Evolutionary conservation across 2,113 vertebrate species (phyloP).

Genomic region (Gavia stellata): DNA sequence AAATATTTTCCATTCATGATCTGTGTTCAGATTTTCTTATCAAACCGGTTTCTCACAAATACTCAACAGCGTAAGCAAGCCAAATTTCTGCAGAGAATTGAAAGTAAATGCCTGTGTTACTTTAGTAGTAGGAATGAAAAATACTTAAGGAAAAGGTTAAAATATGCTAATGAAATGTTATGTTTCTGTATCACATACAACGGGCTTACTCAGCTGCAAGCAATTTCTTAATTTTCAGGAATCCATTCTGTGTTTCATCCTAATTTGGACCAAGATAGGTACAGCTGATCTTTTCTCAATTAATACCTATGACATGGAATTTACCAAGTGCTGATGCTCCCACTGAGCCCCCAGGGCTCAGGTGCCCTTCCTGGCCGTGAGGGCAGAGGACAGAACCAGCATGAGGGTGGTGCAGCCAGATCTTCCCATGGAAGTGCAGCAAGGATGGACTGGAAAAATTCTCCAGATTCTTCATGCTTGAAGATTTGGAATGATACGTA

Average conservation of each 20-base stretch:
- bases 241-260: not conserved
- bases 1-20: constrained; percentile 2
- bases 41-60: not conserved
- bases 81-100: constrained; percentile 27
- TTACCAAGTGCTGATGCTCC: not conserved
- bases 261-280: not conserved
- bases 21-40: not conserved
- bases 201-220: not conserved
- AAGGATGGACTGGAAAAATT: not conserved
- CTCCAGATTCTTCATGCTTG: not conserved
- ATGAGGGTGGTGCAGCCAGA: not conserved
- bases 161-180: not conserved
- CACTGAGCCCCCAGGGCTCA: rapidly evolving
- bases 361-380: not conserved
- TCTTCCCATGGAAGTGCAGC: not conserved
- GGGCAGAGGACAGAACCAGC: not conserved
- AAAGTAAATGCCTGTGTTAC: not conserved
- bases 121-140: not conserved
- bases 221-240: not conserved
- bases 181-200: not conserved
- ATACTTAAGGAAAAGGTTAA: not conserved
- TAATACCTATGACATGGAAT: not conserved
- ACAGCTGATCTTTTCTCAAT: not conserved
- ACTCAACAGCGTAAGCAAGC: not conserved
- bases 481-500: rapidly evolving